Conservation (phyloP, 2,888 invertebrate species). For the Galerucella pusilla region DNA sequence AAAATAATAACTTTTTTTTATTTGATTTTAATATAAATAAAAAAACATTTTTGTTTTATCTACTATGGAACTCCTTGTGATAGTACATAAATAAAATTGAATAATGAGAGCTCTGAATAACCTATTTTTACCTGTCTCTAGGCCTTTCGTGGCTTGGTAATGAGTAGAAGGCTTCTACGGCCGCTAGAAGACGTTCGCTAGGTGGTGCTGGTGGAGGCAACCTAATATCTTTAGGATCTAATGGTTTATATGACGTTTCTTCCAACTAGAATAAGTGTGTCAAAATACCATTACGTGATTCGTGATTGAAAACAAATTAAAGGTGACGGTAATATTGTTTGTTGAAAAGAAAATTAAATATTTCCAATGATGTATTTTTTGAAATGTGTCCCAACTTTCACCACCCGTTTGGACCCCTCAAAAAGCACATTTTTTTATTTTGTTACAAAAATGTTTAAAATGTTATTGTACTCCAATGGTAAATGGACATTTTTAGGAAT, state of each 20-base stretch:
- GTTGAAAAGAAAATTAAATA: slow-evolving; percentile 15
- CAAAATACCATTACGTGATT: slow-evolving; percentile 47
- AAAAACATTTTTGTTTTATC: background rate
- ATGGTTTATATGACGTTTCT: slow-evolving; percentile 88
- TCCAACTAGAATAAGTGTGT: slow-evolving; percentile 73
- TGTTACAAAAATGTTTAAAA: too few relatives aligned
- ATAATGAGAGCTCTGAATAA: slow-evolving; percentile 36
- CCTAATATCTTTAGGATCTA: slow-evolving; percentile 91
- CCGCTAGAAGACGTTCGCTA: slow-evolving; percentile 89
- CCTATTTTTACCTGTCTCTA: slow-evolving; percentile 79
- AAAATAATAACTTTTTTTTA: too few relatives aligned
- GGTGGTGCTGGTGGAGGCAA: slow-evolving; percentile 96
- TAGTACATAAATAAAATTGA: slow-evolving; percentile 1
- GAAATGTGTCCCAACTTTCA: too few relatives aligned
- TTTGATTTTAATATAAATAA: too few relatives aligned
- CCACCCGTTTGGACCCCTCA: too few relatives aligned
- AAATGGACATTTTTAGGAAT: too few relatives aligned
- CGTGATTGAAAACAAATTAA: slow-evolving; percentile 8
- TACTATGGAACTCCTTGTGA: slow-evolving; percentile 20
- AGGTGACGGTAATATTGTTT: slow-evolving; percentile 5
- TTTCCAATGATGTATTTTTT: too few relatives aligned
- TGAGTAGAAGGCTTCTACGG: slow-evolving; percentile 96
- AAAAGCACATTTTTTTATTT: background rate
- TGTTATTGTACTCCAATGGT: too few relatives aligned
- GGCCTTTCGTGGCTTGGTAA: slow-evolving; percentile 95